These are phyloP conservation scores for Etheostoma perlongum DNA, from an alignment of 2,797 vertebrate genomes.

Conservation along the genomic window DNA sequence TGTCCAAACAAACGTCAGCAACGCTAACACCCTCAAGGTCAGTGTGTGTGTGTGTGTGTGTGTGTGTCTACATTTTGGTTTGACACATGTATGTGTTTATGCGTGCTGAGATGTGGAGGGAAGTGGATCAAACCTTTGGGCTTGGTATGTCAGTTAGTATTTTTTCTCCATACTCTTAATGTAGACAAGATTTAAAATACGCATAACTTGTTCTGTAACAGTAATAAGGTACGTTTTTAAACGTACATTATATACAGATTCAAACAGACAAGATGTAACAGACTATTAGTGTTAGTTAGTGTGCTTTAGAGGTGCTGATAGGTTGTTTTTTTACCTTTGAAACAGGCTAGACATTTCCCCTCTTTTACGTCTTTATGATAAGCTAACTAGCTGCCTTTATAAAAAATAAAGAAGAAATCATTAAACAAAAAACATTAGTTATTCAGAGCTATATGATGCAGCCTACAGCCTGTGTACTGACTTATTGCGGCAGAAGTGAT, in stretches of 20 bases:
- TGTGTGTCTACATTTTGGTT: conserved; percentile 29
- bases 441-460: background rate
- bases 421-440: background rate
- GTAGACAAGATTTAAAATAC: background rate
- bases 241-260: too few species aligned
- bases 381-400: too few species aligned
- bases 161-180: background rate
- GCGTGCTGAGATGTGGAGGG: conserved; percentile 8
- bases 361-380: too few species aligned
- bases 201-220: background rate
- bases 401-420: background rate
- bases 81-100: background rate
- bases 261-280: too few species aligned
- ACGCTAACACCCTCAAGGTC: conserved; percentile 77
- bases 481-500: conserved; percentile 13
- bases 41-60: conserved; percentile 13
- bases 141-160: background rate
- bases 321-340: too few species aligned
- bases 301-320: too few species aligned
- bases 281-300: too few species aligned
- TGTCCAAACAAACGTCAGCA: conserved; percentile 78
- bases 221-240: too few species aligned
- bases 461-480: background rate
- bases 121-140: background rate
- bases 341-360: too few species aligned